Base-by-base conservation (phyloP, 2,888 invertebrate species). In the Siphonodentalium dalli region DNA sequence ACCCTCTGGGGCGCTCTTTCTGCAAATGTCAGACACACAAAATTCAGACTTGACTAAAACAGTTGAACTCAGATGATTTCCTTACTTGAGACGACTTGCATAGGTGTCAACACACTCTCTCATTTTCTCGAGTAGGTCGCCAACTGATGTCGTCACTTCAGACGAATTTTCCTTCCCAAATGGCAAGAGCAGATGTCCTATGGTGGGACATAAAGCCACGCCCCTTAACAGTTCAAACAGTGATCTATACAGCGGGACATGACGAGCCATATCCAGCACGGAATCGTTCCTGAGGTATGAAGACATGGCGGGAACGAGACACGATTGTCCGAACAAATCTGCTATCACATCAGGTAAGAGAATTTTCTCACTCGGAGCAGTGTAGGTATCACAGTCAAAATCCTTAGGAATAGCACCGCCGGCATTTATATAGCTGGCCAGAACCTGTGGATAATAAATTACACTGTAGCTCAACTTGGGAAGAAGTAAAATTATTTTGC, bases 191-290 rank as follows among this genome's bases (percentile, higher is more conserved):
- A 91, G 82, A 31, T 87, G 85, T 3, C 88, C 86, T 50, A 89
- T 75, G n/a, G 66, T 40, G 0, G 71, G 69, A 54, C 67, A 84
- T 82, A 82, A 68, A 86, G 84, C 21, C 89, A 89, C 77, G 89
- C 84, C 91, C 63, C 94, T 87, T 58, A 93, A 85, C 61, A 92
- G 83, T 66, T 90, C 89, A 68, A 95, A 83, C 73, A 94, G 66
- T 4, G 92, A 89, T 66, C 90, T 88, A 84, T 95, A 95, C 70
- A 95, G 86, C 24, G 94, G 93, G 82, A 95, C 93, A 84, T 95
- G 95, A 18, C 94, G 87, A n/a, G 95, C 93, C 90, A 96, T 94
- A 84, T 96, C 95, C 81, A 96, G 84, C 66, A 95, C 95, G 85
- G 95, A 96, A 83, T 96, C 96, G 75, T 96, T 96, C 68, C 93